Conservation (phyloP, 2,888 invertebrate species). For the Caenorhabditis sp. region DNA sequence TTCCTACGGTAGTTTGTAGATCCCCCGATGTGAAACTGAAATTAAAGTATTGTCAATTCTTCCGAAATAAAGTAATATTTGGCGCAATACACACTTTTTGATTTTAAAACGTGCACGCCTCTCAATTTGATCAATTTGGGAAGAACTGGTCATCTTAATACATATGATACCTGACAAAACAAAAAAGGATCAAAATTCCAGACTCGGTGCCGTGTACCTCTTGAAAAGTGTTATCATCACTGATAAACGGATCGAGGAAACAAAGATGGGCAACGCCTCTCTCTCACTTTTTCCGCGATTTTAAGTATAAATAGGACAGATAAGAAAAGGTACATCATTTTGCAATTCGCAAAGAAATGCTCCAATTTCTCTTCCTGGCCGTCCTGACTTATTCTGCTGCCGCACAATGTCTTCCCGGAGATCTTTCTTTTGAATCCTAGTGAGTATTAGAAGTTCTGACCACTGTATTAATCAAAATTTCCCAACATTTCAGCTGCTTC, state of each 20-base stretch:
- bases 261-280: constrained; percentile 25
- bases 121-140: too few species aligned
- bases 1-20: too few species aligned
- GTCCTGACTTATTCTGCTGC: not conserved
- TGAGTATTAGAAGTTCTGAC: not conserved
- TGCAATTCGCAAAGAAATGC: constrained; percentile 9
- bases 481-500: constrained; percentile 27
- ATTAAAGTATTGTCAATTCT: too few species aligned
- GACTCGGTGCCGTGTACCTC: not conserved
- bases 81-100: too few species aligned
- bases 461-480: too few species aligned
- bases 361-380: not conserved
- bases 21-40: too few species aligned
- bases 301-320: constrained; percentile 30
- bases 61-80: too few species aligned
- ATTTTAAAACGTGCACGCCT: too few species aligned
- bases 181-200: constrained; percentile 41
- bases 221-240: constrained; percentile 2
- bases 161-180: constrained; percentile 16
- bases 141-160: constrained; percentile 18
- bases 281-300: not conserved
- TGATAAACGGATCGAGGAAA: constrained; percentile 25
- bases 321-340: constrained; percentile 33
- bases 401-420: constrained; percentile 18
- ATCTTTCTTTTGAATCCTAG: constrained; percentile 19